Conservation (phyloP, 2,888 invertebrate genomes). For the Spodoptera picta region DNA sequence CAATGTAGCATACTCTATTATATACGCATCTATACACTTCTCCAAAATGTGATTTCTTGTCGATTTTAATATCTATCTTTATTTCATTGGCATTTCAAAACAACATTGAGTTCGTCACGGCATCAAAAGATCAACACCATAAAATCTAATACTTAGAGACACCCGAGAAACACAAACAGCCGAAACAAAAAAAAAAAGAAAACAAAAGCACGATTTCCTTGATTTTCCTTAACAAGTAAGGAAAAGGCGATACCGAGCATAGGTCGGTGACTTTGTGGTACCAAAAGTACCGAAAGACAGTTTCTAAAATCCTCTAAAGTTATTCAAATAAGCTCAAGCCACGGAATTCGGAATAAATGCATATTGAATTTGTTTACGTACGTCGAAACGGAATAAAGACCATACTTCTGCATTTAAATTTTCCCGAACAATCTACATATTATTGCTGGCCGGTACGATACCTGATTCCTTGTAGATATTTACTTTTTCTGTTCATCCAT, state of each 20-base stretch:
- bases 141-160: no score
- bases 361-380: conserved; percentile 87
- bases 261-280: conserved; percentile 50
- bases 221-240: conserved; percentile 31
- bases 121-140: no score
- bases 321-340: conserved; percentile 82
- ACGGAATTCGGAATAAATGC: conserved; percentile 84
- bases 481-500: conserved; percentile 18
- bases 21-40: no score
- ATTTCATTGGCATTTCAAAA: no score
- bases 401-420: conserved; percentile 84
- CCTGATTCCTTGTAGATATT: conserved; percentile 64
- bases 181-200: conserved; percentile 17
- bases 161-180: conserved; percentile 1
- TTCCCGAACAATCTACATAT: conserved; percentile 80
- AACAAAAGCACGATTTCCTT: conserved; percentile 26
- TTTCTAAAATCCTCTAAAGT: conserved; percentile 76
- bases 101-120: no score
- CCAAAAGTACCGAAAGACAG: conserved; percentile 32
- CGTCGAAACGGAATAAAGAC: conserved; percentile 78
- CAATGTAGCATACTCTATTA: no score
- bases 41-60: no score
- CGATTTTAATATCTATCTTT: no score
- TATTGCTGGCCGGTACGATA: conserved; percentile 70
- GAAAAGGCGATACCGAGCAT: conserved; percentile 32